Base-by-base conservation (phyloP, 2,888 invertebrate genomes). In the Encarsia formosa region DNA sequence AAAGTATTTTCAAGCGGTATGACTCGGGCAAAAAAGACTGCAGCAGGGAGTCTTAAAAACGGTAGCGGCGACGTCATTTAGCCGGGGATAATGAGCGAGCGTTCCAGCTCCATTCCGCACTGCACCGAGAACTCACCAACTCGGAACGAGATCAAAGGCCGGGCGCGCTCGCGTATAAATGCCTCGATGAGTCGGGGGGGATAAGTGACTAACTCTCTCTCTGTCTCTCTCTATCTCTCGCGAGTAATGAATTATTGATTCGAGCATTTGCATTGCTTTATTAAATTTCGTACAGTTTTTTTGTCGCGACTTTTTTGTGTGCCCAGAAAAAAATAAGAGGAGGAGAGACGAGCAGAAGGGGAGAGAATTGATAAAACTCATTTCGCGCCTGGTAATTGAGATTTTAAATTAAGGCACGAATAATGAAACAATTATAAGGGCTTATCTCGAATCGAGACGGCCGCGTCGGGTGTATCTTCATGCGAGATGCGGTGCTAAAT, bases 391-490 rank as follows among this genome's bases (percentile, higher is more conserved):
- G n/a, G n/a, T n/a, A n/a, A n/a, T n/a, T n/a, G n/a, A n/a, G n/a
- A n/a, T n/a, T n/a, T n/a, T n/a, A n/a, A n/a, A n/a, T n/a, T n/a
- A n/a, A n/a, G n/a, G n/a, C 26, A 34, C 34, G 34, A 44, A 26
- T 38, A 54, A 43, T 45, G 39, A 47, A 56, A 56, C 16, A 50
- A 52, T 50, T 52, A 56, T 42, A 56, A 56, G 46, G n/a, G 34
- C 26, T 34, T 52, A 56, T 56, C 49, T 32, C 20, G 23, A 35
- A 56, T 56, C 52, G 61, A 58, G 61, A 61, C 60, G 62, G n/a
- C n/a, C n/a, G n/a, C n/a, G 62, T 61, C 63, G 59, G 63, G 62
- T 63, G 68, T 64, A 69, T 67, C 65, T 63, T 63, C n/a, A 26
- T 63, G 63, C 64, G 67, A 67, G 48, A 49, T 51, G 55, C 55